These are phyloP conservation scores for Nycticryphes semicollaris DNA, from an alignment of 2,113 vertebrate species.

Conservation along the genomic window DNA sequence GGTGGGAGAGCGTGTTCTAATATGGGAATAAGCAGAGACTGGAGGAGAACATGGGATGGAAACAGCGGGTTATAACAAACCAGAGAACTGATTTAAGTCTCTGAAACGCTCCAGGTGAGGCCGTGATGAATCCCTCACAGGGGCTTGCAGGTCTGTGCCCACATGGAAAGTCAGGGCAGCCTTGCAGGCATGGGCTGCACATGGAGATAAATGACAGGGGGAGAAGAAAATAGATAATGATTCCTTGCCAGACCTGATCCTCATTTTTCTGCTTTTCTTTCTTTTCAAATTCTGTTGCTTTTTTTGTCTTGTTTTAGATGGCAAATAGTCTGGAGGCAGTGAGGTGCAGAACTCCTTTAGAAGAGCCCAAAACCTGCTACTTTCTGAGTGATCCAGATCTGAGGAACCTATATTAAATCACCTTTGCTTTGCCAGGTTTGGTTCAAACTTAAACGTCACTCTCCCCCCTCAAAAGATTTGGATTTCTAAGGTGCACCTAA, in stretches of 20 bases:
- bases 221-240: not conserved
- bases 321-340: not conserved
- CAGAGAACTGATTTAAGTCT: not conserved
- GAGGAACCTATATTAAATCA: not conserved
- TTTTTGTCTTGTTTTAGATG: not conserved
- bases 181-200: not conserved
- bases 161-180: not conserved
- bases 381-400: not conserved
- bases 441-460: not conserved
- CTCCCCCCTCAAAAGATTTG: not conserved
- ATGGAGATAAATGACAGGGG: not conserved
- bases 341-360: not conserved
- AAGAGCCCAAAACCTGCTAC: not conserved
- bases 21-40: not conserved
- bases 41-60: not conserved
- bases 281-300: not conserved
- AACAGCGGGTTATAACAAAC: not conserved
- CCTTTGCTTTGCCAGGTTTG: not conserved
- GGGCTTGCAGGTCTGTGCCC: not conserved
- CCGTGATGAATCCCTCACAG: not conserved
- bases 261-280: not conserved
- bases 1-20: not conserved
- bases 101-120: not conserved
- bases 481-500: not conserved
- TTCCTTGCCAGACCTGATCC: not conserved